phyloP scores from a whole-genome alignment of 2,113 vertebrate species.

The Alaudala cheleensis region DNA sequence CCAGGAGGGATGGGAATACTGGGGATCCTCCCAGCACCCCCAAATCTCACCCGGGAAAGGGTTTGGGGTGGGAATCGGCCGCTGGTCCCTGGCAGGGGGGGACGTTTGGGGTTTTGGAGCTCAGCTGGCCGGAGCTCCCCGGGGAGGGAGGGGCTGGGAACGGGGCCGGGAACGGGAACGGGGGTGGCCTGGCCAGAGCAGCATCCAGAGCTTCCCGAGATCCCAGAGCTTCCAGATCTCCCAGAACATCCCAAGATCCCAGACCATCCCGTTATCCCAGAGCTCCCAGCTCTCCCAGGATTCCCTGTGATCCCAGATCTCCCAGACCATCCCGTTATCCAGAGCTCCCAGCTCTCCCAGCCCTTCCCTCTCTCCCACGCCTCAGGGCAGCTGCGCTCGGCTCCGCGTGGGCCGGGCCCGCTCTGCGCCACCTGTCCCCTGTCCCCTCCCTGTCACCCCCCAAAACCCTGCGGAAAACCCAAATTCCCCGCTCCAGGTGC shows the following conservation, averaged over 20 bases:
- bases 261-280: background rate
- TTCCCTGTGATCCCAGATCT: too few species aligned
- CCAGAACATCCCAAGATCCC: background rate
- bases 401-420: background rate
- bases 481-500: background rate
- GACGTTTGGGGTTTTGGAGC: background rate
- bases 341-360: background rate
- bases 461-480: background rate
- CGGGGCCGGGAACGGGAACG: background rate
- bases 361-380: background rate
- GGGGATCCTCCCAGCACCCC: background rate
- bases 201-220: too few species aligned
- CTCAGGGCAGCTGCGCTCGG: background rate
- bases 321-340: background rate
- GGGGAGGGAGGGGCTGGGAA: background rate
- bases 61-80: background rate
- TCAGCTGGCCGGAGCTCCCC: background rate
- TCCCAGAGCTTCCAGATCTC: background rate
- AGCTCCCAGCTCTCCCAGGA: background rate
- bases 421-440: background rate
- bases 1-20: accelerated
- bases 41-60: background rate
- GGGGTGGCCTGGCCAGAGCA: background rate
- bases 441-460: background rate
- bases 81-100: background rate